Percentiles rank a stretch among this genome's conserved stretches.
These are phyloP conservation scores for Drosophila lutescens DNA, from an alignment of 2,888 invertebrate species.

Conservation along the genomic window DNA sequence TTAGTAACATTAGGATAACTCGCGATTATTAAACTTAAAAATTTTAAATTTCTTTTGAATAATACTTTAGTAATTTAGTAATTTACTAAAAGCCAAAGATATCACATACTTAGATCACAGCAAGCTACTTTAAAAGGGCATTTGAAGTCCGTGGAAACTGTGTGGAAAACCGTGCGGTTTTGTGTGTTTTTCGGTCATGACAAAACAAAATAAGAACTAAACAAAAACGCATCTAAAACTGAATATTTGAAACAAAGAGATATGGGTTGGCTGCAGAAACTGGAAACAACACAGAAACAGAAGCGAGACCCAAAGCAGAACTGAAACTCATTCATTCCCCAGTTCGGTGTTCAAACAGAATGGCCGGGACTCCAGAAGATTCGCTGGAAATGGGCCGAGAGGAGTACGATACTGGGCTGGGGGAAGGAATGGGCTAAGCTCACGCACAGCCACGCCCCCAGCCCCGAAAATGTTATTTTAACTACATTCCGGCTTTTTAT, in stretches of 20 bases:
- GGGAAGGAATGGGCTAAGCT: constrained; percentile 63
- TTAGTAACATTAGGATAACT: too few relatives aligned
- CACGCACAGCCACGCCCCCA: constrained; percentile 58
- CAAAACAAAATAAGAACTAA: constrained; percentile 35
- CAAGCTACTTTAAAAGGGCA: constrained; percentile 4
- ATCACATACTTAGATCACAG: not conserved
- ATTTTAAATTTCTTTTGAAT: too few relatives aligned
- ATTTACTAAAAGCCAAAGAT: not conserved
- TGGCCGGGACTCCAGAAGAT: constrained; percentile 48
- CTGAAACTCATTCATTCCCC: constrained; percentile 45
- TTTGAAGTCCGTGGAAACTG: constrained; percentile 12
- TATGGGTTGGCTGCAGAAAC: constrained; percentile 36
- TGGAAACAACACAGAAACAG: not conserved
- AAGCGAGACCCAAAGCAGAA: constrained; percentile 15
- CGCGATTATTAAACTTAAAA: too few relatives aligned
- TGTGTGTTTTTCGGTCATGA: constrained; percentile 51
- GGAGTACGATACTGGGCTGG: constrained; percentile 8
- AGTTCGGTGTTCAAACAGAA: constrained; percentile 38
- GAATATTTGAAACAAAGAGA: constrained; percentile 58
- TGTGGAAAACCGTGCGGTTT: constrained; percentile 15
- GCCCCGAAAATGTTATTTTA: constrained; percentile 66
- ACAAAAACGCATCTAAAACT: constrained; percentile 45
- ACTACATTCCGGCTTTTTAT: constrained; percentile 66
- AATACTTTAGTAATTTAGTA: too few relatives aligned
- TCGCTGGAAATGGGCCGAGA: constrained; percentile 48